Conservation (phyloP, 2,113 vertebrate species). For the Sylvietta virens region DNA sequence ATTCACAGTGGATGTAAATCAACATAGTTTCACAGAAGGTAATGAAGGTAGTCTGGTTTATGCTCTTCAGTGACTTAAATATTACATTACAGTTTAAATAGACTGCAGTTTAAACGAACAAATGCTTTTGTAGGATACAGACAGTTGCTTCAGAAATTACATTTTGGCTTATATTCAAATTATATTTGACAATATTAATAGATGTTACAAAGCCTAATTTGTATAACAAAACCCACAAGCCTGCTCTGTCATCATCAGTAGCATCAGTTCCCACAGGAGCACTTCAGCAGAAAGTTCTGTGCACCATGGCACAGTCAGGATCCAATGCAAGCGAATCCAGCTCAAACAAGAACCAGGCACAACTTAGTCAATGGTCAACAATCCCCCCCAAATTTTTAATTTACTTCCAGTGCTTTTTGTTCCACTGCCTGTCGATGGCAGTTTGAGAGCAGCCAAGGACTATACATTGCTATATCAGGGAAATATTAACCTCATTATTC, state of each 20-base stretch:
- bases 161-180: neutral
- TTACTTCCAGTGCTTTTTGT: neutral
- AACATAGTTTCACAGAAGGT: neutral
- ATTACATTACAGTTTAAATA: neutral
- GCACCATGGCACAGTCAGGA: neutral
- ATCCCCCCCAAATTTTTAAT: neutral
- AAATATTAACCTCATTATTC: neutral
- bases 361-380: neutral
- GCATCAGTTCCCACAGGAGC: neutral
- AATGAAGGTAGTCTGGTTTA: neutral
- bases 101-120: neutral
- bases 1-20: neutral
- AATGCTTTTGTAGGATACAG: neutral
- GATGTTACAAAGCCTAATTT: neutral
- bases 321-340: neutral
- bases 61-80: neutral
- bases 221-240: neutral
- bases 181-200: neutral
- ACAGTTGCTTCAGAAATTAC: neutral
- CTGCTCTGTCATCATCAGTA: neutral
- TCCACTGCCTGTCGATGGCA: neutral
- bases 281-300: neutral
- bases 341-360: neutral
- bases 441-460: neutral
- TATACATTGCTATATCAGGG: rapidly evolving